Conservation (phyloP, 2,797 vertebrate species). For the Synaphobranchus kaupii region DNA sequence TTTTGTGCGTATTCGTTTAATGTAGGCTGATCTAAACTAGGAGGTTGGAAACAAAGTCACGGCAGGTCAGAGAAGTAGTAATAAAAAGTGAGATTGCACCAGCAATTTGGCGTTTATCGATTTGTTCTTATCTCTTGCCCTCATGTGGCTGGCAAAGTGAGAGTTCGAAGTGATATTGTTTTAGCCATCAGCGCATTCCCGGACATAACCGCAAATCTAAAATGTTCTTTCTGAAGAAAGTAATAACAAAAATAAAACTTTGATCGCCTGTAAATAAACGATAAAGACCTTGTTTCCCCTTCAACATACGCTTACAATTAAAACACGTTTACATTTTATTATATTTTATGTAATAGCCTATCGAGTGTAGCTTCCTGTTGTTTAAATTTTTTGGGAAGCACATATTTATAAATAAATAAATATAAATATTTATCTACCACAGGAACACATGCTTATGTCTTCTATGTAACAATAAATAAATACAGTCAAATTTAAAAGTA, state of each 20-base stretch:
- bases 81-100: conserved; percentile 45
- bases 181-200: neutral
- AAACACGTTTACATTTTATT: neutral
- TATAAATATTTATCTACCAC: neutral
- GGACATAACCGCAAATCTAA: neutral
- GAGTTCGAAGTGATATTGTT: conserved; percentile 24
- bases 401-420: too few relatives aligned
- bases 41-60: conserved; percentile 54
- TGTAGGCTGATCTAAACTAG: conserved; percentile 59
- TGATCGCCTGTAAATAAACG: neutral
- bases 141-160: conserved; percentile 33
- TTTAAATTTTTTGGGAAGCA: neutral
- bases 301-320: neutral
- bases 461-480: neutral
- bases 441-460: neutral
- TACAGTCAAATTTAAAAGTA: too few relatives aligned
- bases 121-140: conserved; percentile 36
- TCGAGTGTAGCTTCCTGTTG: neutral
- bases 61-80: conserved; percentile 44
- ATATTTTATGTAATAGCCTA: neutral
- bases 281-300: neutral
- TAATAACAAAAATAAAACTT: neutral
- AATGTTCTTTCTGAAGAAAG: neutral
- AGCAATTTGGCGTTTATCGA: conserved; percentile 43
- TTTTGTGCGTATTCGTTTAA: conserved; percentile 56